Conservation (phyloP, 23 tunicate species). For the Halocynthia roretzi region DNA sequence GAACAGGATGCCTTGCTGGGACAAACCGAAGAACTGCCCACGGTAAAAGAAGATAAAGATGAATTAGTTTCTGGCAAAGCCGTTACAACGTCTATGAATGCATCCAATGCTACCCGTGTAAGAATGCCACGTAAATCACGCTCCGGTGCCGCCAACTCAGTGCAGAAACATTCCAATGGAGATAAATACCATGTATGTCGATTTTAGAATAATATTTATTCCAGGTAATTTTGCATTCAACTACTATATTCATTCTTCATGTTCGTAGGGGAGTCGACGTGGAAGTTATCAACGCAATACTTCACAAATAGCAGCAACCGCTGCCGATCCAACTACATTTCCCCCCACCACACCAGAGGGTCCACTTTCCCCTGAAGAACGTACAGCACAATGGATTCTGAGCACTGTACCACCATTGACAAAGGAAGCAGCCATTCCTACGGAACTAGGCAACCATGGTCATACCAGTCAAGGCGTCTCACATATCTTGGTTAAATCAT, state of each 20-base stretch:
- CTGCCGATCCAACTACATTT: slow-evolving; percentile 10
- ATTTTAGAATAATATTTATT: neutral
- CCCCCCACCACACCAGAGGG: slow-evolving; percentile 73
- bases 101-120: slow-evolving; percentile 46
- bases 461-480: neutral
- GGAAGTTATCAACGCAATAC: slow-evolving; percentile 9
- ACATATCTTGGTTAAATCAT: neutral
- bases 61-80: slow-evolving; percentile 1
- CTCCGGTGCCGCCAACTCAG: neutral
- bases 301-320: neutral
- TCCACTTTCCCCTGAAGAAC: slow-evolving; percentile 76
- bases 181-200: slow-evolving; percentile 5
- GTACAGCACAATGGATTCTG: slow-evolving; percentile 91
- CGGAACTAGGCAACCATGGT: neutral
- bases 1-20: slow-evolving; percentile 53
- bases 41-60: neutral
- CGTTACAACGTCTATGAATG: neutral
- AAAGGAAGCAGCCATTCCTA: slow-evolving; percentile 13
- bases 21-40: slow-evolving; percentile 20
- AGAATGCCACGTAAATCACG: slow-evolving; percentile 2
- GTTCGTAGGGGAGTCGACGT: neutral
- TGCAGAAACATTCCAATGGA: neutral
- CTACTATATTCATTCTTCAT: neutral
- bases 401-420: slow-evolving; percentile 35
- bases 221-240: neutral